Base-by-base conservation (phyloP, 2,797 vertebrate species). In the Amblyopsis hoosieri region DNA sequence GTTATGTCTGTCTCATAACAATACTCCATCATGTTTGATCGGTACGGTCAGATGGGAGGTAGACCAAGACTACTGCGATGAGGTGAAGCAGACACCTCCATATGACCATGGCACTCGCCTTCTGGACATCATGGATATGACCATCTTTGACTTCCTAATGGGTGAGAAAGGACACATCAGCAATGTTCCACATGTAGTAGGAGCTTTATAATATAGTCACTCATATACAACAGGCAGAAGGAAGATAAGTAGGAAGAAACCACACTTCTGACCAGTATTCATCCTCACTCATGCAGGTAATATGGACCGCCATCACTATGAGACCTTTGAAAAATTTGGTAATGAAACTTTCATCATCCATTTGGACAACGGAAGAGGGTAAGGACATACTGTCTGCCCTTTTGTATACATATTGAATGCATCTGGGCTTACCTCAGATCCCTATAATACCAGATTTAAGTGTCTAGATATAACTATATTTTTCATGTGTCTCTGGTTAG, bases 281-380 rank as follows among this genome's bases (percentile, higher is more conserved):
- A 5, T 58, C 15, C 71, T 23, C 61, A 4, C 50, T 46, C 19
- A 0, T 15, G 0, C 79, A 99, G 98, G 98, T 46, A 99, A 99
- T 80, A 99, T 99, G 98, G 97, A 99, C 81, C 95, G 98, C 8
- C 98, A 99, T 75, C 98, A 99, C 87, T 99, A 99, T 0, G 98
- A 99, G 85, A 99, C 98, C 0, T 99, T 99, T 66, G 97, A 99
- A 91, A 99, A 98, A 89, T 99, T 99, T 79, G 98, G 97, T 66
- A 99, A 99, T 0, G 93, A 98, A 71, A 97, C 98, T 0, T 99
- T 99, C 79, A 96, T 99, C 62, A 98, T 99, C 86, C 98, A 99
- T 80, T 89, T 99, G 57, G 98, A 99, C 86, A 99, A 99, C 0
- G 98, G 98, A 76, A 91, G 98, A 91, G 98, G 96, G 97, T 99